Base-by-base conservation (phyloP, 2,113 vertebrate species). In the Petrocephalus zakoni region DNA sequence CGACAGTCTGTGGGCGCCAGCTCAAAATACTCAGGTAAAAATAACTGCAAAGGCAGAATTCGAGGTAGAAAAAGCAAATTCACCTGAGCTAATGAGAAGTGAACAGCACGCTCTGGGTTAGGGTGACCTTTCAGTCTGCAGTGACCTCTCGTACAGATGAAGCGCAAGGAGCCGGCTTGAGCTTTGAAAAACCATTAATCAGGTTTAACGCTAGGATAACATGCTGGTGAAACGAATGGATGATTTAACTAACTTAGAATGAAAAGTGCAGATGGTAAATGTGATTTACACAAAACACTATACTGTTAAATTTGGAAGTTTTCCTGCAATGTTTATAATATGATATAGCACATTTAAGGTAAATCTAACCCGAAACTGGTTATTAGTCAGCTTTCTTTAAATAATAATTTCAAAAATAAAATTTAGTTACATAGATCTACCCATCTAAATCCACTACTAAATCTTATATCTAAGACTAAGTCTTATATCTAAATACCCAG, bases 11-110 rank as follows among this genome's bases (percentile, higher is more conserved):
- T 42, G 72, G 15, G 72, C 5, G 15, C 72, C 72, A 6, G 29
- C 34, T 78, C 72, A 78, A 78, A 78, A 78, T 78, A 42, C 72
- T 78, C 5, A 78, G 42, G 34, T 78, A 78, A 78, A 78, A 78
- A 78, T 78, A 78, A 78, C 72, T 42, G 72, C 34, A 78, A 78
- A 78, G 72, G 17, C 72, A 42, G 72, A 78, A 37, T 78, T 78
- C 5, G 34, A 42, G 29, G 29, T 42, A 37, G 34, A 42, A 78
- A 75, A 78, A 42, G 29, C 15, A 15, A 78, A 19, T 78, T 78
- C 34, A 42, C 61, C 61, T 68, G 25, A 29, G 61, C 25, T 68
- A 68, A 68, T 68, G 61, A 68, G 61, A 68, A 68, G 25, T 29
- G n/a, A 68, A 29, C 72, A 78, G 34, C 68, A 8, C 37, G 15